A percentile compares a stretch with the other conserved stretches of the same genome.
These are phyloP conservation scores for Meloidogyne hapla DNA, from an alignment of 1,140 invertebrate genomes.

Conservation along the genomic window DNA sequence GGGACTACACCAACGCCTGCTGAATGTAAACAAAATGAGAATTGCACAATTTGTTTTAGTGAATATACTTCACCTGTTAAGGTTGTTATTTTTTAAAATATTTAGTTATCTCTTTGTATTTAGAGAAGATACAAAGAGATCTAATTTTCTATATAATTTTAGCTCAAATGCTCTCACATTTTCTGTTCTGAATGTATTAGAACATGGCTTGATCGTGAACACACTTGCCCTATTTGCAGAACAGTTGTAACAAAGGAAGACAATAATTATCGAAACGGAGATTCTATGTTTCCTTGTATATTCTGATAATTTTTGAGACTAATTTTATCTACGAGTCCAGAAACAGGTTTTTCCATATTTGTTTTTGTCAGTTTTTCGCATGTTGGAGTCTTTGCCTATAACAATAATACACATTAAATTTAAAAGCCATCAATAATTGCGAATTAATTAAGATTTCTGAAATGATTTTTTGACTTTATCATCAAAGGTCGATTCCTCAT, in stretches of 20 bases:
- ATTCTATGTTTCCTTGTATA: constrained; percentile 35
- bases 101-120: too few species aligned
- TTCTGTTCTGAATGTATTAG: constrained; percentile 42
- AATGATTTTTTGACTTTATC: too few species aligned
- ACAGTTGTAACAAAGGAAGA: constrained; percentile 41
- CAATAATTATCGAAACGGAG: constrained; percentile 40
- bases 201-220: constrained; percentile 35
- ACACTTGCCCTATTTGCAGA: constrained; percentile 41
- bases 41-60: constrained; percentile 40
- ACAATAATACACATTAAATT: too few species aligned
- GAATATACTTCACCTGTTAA: constrained; percentile 30
- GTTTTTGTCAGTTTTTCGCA: too few species aligned
- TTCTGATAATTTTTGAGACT: constrained; percentile 10
- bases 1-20: constrained; percentile 26
- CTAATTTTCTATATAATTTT: not conserved
- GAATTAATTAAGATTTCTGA: too few species aligned
- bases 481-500: too few species aligned
- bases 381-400: too few species aligned
- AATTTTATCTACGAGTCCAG: not conserved
- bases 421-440: too few species aligned
- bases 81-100: not conserved
- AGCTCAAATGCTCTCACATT: constrained; percentile 41
- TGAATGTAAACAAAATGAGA: constrained; percentile 33
- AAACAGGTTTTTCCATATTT: not conserved
- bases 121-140: too few species aligned